Evolutionary conservation across 1,140 invertebrate species (phyloP), one percentile per base, ranked within the genome.

Genomic region (Drosophila bocki): DNA sequence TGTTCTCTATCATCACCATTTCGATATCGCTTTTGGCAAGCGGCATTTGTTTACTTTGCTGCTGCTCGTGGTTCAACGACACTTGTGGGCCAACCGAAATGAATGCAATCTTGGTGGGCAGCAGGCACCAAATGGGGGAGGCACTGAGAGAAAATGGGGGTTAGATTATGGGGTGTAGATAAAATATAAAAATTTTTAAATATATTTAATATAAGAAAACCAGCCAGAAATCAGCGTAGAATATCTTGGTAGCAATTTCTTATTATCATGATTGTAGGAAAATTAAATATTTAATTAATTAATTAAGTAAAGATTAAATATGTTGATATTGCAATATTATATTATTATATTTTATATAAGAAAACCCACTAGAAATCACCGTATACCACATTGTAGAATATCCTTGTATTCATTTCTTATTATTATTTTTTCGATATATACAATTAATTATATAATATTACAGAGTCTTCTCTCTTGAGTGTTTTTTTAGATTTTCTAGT

Each of bases 31-130:
- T 35, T 9, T 54, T 74, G 39, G 57, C 71, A 37, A 32, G 15
- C 19, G 29, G 35, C 32, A 50, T 42, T 44, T 59, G 39, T 42
- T 74, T 50, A 35, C 35, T 39, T 56, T 75, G 70, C 54, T 59
- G 53, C 60, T 35, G 48, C 9, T 26, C 8, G 19, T 29, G 61
- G 75, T 77, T 77, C 75, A 77, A 77, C 63, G 75, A 77, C 75
- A 51, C 29, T 39, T 59, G 53, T 8, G 32, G 29, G 47, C 32
- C 54, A 59, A 22, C 60, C 53, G 19, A 57, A 62, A 39, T 19
- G 22, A 17, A 37, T 56, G 60, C 60, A 70, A 37, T 56, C 60
- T 63, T 41, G n/a, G 33, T 33, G 42, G 13, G 45, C 56, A 42
- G 39, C 37, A 19, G 50, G 45, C 32, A 35, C 39, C 22, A 50